These are phyloP conservation scores for Catocala nupta DNA, from an alignment of 2,888 invertebrate genomes.

Conservation along the genomic window DNA sequence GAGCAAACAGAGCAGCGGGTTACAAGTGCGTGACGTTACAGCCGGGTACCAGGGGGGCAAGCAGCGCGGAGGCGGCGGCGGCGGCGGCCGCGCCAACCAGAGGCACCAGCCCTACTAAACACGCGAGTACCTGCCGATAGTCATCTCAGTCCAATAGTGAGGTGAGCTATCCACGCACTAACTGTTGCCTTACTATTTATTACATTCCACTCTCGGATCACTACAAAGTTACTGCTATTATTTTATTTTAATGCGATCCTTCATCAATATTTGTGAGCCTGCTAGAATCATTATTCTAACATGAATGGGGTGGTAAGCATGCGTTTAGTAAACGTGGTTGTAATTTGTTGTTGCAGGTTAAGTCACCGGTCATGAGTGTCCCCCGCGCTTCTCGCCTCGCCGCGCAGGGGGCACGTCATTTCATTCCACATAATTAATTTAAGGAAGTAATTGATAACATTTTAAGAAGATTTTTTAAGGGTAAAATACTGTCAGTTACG, in stretches of 20 bases:
- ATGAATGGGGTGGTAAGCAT: background rate
- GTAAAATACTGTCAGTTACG: constrained; percentile 77
- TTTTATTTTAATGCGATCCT: too few relatives aligned
- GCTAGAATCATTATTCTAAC: too few relatives aligned
- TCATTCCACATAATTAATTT: constrained; percentile 86
- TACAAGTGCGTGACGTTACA: constrained; percentile 68
- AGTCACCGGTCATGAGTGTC: constrained; percentile 84
- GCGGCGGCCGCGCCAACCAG: constrained; percentile 92
- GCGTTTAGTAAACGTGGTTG: background rate
- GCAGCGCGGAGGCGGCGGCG: constrained; percentile 92
- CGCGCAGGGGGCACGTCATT: constrained; percentile 83
- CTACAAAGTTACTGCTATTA: too few relatives aligned
- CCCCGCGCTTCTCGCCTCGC: constrained; percentile 71
- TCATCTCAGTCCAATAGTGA: constrained; percentile 85
- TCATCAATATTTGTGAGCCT: too few relatives aligned
- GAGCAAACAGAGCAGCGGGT: constrained; percentile 19
- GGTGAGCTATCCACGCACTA: constrained; percentile 59
- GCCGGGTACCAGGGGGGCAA: constrained; percentile 93
- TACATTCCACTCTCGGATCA: background rate
- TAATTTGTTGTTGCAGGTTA: constrained; percentile 77
- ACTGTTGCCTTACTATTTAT: background rate
- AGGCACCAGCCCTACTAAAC: constrained; percentile 95
- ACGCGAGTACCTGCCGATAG: constrained; percentile 77
- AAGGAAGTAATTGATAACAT: constrained; percentile 79
- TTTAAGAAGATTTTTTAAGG: constrained; percentile 82